Base-by-base conservation (phyloP, 1,140 invertebrate species). In the Drosophila miranda region DNA sequence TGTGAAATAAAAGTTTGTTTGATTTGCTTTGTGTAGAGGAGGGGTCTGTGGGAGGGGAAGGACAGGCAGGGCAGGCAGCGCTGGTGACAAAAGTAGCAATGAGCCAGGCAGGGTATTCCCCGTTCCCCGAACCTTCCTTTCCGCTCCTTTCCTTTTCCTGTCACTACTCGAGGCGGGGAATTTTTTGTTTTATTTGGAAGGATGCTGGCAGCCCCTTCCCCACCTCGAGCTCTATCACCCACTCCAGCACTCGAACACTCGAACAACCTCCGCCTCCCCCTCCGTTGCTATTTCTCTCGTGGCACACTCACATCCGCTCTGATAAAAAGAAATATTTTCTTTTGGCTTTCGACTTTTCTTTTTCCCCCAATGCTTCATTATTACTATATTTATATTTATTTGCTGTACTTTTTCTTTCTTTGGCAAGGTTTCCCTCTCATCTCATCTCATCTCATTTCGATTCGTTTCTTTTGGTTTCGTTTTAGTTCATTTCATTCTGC, bases 311-410 rank as follows among this genome's bases (percentile, higher is more conserved):
- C 87, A 89, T 89, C 87, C 87, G 87, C 69, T 89, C 68, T 72
- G 87, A 89, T 89, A 89, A 87, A 89, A 89, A 89, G 87, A 89
- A 89, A 89, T 89, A 89, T 89, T 89, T 89, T 87, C 78, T 75
- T 83, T 83, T 89, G 82, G 81, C 69, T 80, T 82, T 86, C 74
- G 82, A 73, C 60, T 75, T 52, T 68, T 71, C 70, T 59, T 57
- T 51, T 55, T 66, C 45, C 50, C 54, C 79, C 45, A 64, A 52
- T 52, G 51, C 77, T 87, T 87, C 81, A 86, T 86, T 86, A 86
- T 86, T 86, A 86, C 78, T 86, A 86, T 87, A 86, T 87, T 87
- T 88, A 82, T 87, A 86, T 86, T 86, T 86, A 77, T 77, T 71
- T 77, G 53, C 42, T 77, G 59, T 71, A 71, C 63, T 77, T 69